phyloP scores from a whole-genome alignment of 1,140 invertebrate genomes.

The Drosophila mojavensis region DNA sequence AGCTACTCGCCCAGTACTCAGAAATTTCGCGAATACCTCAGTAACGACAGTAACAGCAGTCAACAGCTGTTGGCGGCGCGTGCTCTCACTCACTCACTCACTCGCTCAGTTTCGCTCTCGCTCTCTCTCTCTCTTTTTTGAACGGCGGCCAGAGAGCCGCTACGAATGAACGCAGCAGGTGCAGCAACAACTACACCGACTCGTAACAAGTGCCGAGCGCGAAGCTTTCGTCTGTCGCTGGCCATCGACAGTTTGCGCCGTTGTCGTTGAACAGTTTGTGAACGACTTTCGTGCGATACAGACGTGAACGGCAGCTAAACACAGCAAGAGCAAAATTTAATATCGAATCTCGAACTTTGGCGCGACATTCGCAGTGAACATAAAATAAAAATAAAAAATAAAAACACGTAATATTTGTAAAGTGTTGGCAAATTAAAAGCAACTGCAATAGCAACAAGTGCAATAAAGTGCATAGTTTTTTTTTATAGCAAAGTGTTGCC shows the following conservation, averaged over 20 bases:
- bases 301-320: conserved; percentile 58
- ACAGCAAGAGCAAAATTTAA: conserved; percentile 19
- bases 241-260: conserved; percentile 19
- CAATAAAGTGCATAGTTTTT: conserved; percentile 31
- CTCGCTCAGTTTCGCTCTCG: conserved; percentile 12
- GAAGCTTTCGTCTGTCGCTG: conserved; percentile 51
- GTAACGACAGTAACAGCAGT: conserved; percentile 22
- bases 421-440: conserved; percentile 66
- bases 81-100: conserved; percentile 13
- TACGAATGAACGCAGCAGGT: conserved; percentile 41
- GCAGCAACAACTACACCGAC: conserved; percentile 42
- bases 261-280: conserved; percentile 57
- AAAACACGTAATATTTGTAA: conserved; percentile 51
- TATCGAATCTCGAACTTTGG: conserved; percentile 49
- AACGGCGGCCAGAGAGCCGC: background rate
- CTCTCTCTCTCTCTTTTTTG: background rate
- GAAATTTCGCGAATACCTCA: conserved; percentile 44
- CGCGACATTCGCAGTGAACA: conserved; percentile 50
- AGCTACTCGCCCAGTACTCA: conserved; percentile 3
- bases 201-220: conserved; percentile 54
- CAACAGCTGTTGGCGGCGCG: conserved; percentile 35
- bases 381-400: conserved; percentile 6
- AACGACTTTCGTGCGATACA: conserved; percentile 76
- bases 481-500: conserved; percentile 32
- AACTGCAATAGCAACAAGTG: conserved; percentile 40